Percentiles rank a stretch among this genome's conserved stretches.
Evolutionary conservation across 1,140 invertebrate genomes (phyloP).

Genomic region (Sinella curviseta): DNA sequence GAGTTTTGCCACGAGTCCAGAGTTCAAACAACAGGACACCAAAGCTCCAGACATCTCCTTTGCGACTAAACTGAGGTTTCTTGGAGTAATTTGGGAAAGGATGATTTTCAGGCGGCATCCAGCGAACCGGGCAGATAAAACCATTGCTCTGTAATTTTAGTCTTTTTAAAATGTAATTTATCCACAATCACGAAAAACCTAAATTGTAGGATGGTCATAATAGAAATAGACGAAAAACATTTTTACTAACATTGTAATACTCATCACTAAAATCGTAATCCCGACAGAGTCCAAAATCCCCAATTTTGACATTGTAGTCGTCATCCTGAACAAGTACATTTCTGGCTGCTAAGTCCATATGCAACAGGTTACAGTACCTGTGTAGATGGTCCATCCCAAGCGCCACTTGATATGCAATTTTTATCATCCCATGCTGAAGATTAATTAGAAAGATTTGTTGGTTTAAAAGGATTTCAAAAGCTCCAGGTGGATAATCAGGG

Average conservation of each 20-base stretch:
- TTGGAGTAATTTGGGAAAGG: background rate
- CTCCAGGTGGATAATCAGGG: too few relatives aligned
- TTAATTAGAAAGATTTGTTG: too few relatives aligned
- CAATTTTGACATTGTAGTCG: constrained; percentile 29
- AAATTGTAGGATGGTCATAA: background rate
- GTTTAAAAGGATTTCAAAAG: too few relatives aligned
- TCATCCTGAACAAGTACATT: background rate
- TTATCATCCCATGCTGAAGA: too few relatives aligned
- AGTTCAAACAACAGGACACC: constrained; percentile 36
- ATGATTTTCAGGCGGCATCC: constrained; percentile 40
- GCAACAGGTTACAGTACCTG: background rate
- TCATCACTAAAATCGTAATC: background rate
- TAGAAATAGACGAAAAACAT: background rate
- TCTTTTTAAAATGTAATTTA: constrained; percentile 15
- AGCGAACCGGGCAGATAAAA: constrained; percentile 25
- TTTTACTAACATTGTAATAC: background rate
- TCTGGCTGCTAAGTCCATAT: constrained; percentile 29
- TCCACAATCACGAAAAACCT: background rate
- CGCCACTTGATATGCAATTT: too few relatives aligned
- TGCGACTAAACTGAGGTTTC: background rate
- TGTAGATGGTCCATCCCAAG: constrained; percentile 33
- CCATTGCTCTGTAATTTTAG: background rate
- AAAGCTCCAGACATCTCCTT: constrained; percentile 34
- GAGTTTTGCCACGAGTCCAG: constrained; percentile 25
- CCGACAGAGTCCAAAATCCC: constrained; percentile 25